Evolutionary conservation across 1,140 invertebrate species (phyloP), one percentile per base, ranked within the genome.

Genomic region (Laodelphax striatellus): DNA sequence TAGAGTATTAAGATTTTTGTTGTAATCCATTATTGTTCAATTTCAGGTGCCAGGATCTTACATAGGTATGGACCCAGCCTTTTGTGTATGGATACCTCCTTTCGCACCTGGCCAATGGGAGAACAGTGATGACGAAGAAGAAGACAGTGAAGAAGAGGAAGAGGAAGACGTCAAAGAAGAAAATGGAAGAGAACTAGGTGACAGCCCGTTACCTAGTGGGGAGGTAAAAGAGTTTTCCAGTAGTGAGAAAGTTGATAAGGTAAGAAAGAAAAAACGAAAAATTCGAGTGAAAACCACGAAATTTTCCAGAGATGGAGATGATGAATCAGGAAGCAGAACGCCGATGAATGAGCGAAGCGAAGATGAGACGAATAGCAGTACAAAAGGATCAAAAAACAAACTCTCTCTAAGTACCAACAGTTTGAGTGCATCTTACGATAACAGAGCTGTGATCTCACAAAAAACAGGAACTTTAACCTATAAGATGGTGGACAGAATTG

Each of bases 21-120:
- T 28, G 6, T 28, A 28, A 28, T 28, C 6, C 24, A 28, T 28
- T 6, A 6, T 28, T 28, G 24, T 28, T 28, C 24, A 28, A 4
- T 28, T 28, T 1, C 21, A 50, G 46, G 46, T 83, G n/a, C 88
- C 88, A 2, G 90, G 89, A 17, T 86, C 83, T 0, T 88, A 88
- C 66, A 73, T 90, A 57, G 87, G 87, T 4, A 90, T 92, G 87
- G 90, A 92, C 73, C 88, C 90, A 1, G 87, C 88, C 0, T 89
- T 88, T 70, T 74, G 91, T 52, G 83, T 92, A 0, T 92, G 88
- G 88, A 90, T 91, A 55, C 89, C 90, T 21, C 88, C 88, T 0
- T 76, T 88, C 6, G 82, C 68, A 34, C 73, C 69, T 5, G 73
- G 67, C 9, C 38, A 57, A 11, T 66, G 64, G 63, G 58, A 52